These are phyloP conservation scores for Dipodomys merriami DNA, from an alignment of 2,113 vertebrate species.

Conservation along the genomic window DNA sequence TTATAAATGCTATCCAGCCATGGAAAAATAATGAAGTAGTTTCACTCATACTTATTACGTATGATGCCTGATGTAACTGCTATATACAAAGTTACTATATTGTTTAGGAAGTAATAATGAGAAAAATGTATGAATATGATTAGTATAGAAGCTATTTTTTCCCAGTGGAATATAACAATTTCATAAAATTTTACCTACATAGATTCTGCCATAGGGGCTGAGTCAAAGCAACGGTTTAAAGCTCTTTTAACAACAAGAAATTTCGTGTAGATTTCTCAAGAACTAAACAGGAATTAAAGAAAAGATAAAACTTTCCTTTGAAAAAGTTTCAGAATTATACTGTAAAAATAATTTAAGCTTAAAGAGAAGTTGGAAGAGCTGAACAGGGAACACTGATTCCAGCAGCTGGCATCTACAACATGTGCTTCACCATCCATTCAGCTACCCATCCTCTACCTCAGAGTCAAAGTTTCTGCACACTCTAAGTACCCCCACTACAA, in stretches of 20 bases:
- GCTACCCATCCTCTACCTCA: background rate
- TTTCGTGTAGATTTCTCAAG: background rate
- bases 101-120: background rate
- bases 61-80: background rate
- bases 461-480: background rate
- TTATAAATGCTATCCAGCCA: background rate
- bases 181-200: slow-evolving; percentile 1
- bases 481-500: background rate
- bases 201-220: background rate
- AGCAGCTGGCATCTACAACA: background rate
- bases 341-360: background rate
- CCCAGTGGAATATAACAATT: background rate
- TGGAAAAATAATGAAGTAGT: background rate
- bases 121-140: background rate
- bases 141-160: background rate
- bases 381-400: background rate
- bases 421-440: background rate
- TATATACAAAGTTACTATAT: background rate
- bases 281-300: slow-evolving; percentile 22
- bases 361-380: background rate
- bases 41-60: background rate
- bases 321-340: background rate
- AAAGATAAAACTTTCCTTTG: background rate
- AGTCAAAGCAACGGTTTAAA: background rate
- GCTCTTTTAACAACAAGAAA: background rate